phyloP scores from a whole-genome alignment of 2,797 vertebrate genomes.

The Odontamblyopus lacepedii region DNA sequence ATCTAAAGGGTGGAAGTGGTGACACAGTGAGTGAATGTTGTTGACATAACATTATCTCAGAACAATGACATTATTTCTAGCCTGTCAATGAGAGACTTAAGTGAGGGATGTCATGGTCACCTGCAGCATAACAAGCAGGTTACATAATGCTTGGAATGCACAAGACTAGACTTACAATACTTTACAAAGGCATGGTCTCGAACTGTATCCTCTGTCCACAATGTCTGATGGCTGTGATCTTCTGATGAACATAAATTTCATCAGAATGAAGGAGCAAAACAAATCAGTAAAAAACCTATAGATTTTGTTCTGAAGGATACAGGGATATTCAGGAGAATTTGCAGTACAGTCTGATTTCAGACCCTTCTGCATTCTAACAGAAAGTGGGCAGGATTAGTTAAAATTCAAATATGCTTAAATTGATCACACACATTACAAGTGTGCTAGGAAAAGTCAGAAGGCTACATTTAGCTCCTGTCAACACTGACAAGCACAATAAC shows the following conservation, averaged over 20 bases:
- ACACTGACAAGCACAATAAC: too few relatives aligned
- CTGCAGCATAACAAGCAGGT: background rate
- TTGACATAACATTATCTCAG: slow-evolving; percentile 40
- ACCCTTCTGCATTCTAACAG: too few relatives aligned
- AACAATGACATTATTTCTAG: slow-evolving; percentile 22
- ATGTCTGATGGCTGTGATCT: background rate
- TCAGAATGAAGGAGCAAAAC: too few relatives aligned
- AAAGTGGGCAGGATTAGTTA: too few relatives aligned
- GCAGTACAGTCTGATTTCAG: too few relatives aligned
- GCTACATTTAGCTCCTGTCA: too few relatives aligned
- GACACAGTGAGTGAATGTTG: slow-evolving; percentile 24
- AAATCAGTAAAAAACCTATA: too few relatives aligned
- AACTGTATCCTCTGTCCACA: background rate
- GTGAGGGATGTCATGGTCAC: background rate
- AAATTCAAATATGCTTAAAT: background rate
- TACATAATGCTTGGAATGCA: background rate
- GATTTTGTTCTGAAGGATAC: too few relatives aligned
- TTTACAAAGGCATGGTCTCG: background rate
- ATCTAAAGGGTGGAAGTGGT: slow-evolving; percentile 42
- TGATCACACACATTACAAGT: background rate
- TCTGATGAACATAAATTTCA: too few relatives aligned
- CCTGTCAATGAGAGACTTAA: background rate
- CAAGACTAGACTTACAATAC: background rate
- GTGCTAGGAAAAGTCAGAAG: too few relatives aligned
- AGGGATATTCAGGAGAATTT: too few relatives aligned